Evolutionary conservation across 2,888 invertebrate genomes (phyloP), one percentile per base, ranked within the genome.

Genomic region (Leuctra nigra): DNA sequence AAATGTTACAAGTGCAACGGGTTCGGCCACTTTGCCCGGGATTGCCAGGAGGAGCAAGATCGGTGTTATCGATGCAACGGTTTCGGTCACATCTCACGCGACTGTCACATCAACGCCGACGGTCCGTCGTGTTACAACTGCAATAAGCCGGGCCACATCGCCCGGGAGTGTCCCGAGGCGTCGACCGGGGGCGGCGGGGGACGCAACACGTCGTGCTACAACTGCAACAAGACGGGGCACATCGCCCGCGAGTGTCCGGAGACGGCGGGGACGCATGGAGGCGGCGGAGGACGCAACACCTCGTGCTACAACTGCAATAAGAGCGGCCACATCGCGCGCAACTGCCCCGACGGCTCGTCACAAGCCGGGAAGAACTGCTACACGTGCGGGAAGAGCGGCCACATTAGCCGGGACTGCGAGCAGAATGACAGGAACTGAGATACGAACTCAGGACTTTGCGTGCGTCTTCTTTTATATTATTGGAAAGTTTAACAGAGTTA

Each of bases 1-100:
- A n/a, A n/a, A n/a, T n/a, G n/a, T n/a, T 94, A 89, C 82, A 94
- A 94, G 79, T 95, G 94, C 77, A 93, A 93, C 77, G 86, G 91
- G 73, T 84, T 85, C 69, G 93, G 94, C 59, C 94, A 94, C 76
- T 92, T 90, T 73, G 93, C 93, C 62, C 83, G 93, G 63, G 92
- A 92, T 69, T 94, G 94, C 80, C 90, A 91, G 73, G 92, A 94
- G 75, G 91, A 91, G 68, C 87, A 89, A 62, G 94, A 94, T 72
- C 82, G 87, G 63, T 76, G 77, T 68, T 78, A 78, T 68, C 72
- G 75, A 59, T 94, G 93, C 80, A 91, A 90, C 76, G 89, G 91
- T 67, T 86, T 89, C 70, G 94, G 93, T 61, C 93, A 93, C 76
- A 91, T 92, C 78, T 92, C 92, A 67, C 90, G 91, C 72, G 91